Base-by-base conservation (phyloP, 2,113 vertebrate species). In the Mormoops blainvillei region DNA sequence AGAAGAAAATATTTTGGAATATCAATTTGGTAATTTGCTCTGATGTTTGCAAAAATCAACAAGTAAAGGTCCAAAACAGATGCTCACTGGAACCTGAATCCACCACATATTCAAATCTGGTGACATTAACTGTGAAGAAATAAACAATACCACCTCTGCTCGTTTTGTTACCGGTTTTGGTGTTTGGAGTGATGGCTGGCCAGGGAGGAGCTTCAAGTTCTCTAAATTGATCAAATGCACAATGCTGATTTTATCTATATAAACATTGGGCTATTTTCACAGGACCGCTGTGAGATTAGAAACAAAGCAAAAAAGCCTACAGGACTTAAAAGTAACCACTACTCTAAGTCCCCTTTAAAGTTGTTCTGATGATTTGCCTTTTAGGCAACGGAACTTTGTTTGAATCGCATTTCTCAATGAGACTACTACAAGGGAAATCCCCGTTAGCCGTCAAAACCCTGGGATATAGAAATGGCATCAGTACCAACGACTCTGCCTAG, bases 41-140 rank as follows among this genome's bases (percentile, higher is more conserved):
- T 89, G 15, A 63, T 92, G 71, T 94, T 97, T 97, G 87, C 43
- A 95, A 81, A 92, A 91, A 56, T 77, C 85, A 61, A 1, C 24
- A 38, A 88, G 14, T 14, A 50, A 76, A 50, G 45, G 26, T 87
- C 36, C 87, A 31, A 81, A 96, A 71, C 83, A 73, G 65, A 87
- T 73, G 71, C n/a, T 63, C 28, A 65, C 93, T 96, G 94, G 95
- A 84, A 65, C 63, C 48, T 5, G 50, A 94, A 81, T 68, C 70
- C 78, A 93, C 77, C 71, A 56, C 38, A 48, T 4, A 83, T 67
- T 76, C 82, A 20, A 43, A 84, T 80, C 71, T 91, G 88, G 93
- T 88, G 52, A 63, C n/a, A 38, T 36, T 22, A 65, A 31, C 92
- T 11, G 20, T 65, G 45, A 85, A 63, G 81, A 91, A 77, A 52